A percentile compares a stretch with the other conserved stretches of the same genome.
Conservation (phyloP, 1,140 invertebrate species). For the Halictus rubicundus region DNA sequence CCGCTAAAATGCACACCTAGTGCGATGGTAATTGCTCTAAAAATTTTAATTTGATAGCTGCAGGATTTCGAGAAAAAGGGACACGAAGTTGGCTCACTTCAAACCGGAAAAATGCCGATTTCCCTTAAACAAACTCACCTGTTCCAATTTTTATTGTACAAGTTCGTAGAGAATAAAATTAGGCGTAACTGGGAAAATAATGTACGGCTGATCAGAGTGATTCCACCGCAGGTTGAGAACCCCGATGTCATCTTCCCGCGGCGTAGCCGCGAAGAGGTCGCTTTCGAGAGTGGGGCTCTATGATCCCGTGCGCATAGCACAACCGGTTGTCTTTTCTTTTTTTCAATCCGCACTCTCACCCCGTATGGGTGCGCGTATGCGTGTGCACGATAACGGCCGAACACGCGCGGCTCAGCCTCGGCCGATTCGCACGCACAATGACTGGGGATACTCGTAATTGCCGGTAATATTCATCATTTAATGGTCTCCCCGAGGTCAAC, state of each 20-base stretch:
- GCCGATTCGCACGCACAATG: slow-evolving; percentile 69
- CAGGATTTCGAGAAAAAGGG: too few species aligned
- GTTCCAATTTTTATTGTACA: too few species aligned
- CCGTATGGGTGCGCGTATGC: slow-evolving; percentile 65
- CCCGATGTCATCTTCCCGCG: slow-evolving; percentile 73
- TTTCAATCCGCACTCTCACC: slow-evolving; percentile 69
- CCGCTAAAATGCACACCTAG: too few species aligned
- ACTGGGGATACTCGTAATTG: slow-evolving; percentile 69
- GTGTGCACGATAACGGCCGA: slow-evolving; percentile 53
- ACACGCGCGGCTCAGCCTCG: slow-evolving; percentile 50
- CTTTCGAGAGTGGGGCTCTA: slow-evolving; percentile 73
- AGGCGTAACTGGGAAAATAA: too few species aligned
- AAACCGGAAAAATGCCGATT: too few species aligned
- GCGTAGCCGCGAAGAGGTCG: slow-evolving; percentile 73
- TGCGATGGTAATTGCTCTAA: too few species aligned
- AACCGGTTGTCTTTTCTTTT: slow-evolving; percentile 77
- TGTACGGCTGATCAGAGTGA: too few species aligned
- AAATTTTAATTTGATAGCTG: too few species aligned
- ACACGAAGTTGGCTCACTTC: too few species aligned
- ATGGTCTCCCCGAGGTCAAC: slow-evolving; percentile 45
- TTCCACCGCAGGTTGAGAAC: slow-evolving; percentile 70
- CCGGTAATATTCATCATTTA: slow-evolving; percentile 49
- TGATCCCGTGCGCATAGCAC: slow-evolving; percentile 75
- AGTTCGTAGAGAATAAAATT: too few species aligned
- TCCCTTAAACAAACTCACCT: too few species aligned